Percentiles rank a stretch among this genome's conserved stretches.
These are phyloP conservation scores for Corticium candelabrum DNA, from an alignment of 37 sponge, comb jelly and placozoan genomes.

Conservation along the genomic window DNA sequence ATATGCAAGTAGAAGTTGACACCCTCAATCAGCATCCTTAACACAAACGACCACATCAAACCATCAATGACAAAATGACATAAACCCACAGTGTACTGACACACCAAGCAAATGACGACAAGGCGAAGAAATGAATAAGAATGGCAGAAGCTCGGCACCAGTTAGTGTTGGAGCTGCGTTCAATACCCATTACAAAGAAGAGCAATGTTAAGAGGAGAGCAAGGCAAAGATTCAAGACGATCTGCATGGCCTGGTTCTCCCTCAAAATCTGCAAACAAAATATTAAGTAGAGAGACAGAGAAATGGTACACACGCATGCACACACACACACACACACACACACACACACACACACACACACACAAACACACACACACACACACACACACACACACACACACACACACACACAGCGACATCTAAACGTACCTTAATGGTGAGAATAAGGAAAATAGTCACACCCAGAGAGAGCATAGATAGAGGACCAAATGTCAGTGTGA, in stretches of 20 bases:
- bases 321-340: constrained; percentile 5
- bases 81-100: background rate
- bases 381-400: background rate
- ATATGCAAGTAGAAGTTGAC: background rate
- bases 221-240: background rate
- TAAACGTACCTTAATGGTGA: too few species aligned
- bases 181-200: background rate
- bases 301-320: too few species aligned
- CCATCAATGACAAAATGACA: background rate
- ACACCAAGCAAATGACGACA: background rate
- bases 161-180: background rate
- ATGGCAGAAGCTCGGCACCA: background rate
- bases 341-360: constrained; percentile 5
- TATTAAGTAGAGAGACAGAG: too few species aligned
- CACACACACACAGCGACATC: too few species aligned
- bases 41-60: too few species aligned
- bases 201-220: background rate
- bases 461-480: background rate
- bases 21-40: background rate
- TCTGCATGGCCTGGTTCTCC: background rate
- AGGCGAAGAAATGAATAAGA: background rate
- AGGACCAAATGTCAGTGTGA: background rate
- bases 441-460: background rate
- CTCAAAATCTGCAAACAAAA: background rate
- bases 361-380: too few species aligned